Evolutionary conservation across 2,888 invertebrate species (phyloP), one percentile per base, ranked within the genome.

Genomic region (Cryptosula pallasiana): DNA sequence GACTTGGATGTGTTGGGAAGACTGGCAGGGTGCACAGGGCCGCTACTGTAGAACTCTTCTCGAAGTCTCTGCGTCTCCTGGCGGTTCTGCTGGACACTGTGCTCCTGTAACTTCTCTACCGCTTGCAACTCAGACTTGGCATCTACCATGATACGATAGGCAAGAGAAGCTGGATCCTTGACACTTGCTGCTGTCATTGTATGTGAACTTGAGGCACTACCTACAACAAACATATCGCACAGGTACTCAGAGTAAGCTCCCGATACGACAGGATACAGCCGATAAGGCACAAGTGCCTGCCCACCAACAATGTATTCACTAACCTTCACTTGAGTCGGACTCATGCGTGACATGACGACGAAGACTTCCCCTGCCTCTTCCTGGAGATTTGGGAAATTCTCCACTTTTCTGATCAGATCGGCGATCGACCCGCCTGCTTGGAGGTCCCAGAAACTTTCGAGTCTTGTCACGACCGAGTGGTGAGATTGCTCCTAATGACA

Each of bases 151-250:
- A 63, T 63, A 5, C 63, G 63, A 32, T 63, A 63, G 34, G 63
- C 63, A 29, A 63, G 63, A 2, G 63, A 63, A 32, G 63, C 27
- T 27, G 63, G 63, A 27, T 63, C 63, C 63, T 63, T 63, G 25
- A 63, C 63, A 63, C 32, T 63, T 9, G 63, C 29, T 2, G 63
- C 63, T 5, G 63, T 63, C 63, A 63, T 63, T 27, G 63, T 63
- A n/a, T 63, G 63, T 13, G 63, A 63, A 34, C 63, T 63, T 20
- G 63, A 63, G 13, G 63, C 63, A 63, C 63, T 63, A 29, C 63
- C 63, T 63, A 27, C 32, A 29, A 63, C 20, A 63, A 5, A 32
- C 25, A 45, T 45, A 16, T 9, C 45, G 45, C 16, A 45, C 45
- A 45, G 45, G 9, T 16, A 20, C 45, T 13, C 45, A n/a, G n/a